These are phyloP conservation scores for Cephus nigrinus DNA, from an alignment of 2,888 invertebrate species.

Conservation along the genomic window DNA sequence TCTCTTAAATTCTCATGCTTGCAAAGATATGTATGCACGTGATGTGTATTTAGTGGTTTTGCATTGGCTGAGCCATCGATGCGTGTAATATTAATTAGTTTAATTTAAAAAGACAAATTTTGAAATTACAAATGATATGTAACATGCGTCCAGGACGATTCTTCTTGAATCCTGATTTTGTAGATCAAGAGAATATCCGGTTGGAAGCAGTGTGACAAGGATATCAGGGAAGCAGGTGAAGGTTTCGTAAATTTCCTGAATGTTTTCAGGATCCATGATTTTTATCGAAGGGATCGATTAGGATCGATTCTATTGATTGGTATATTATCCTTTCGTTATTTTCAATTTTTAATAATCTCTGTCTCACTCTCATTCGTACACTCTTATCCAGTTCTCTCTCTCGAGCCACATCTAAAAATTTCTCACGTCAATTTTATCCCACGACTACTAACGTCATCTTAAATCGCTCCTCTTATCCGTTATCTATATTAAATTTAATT, in stretches of 20 bases:
- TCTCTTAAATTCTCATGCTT: conserved; percentile 43
- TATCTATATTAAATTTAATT: conserved; percentile 1
- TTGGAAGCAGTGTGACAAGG: neutral
- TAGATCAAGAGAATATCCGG: neutral
- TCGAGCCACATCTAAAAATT: neutral
- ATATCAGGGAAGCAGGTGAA: neutral
- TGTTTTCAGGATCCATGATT: neutral
- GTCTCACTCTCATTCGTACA: neutral
- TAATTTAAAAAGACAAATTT: conserved; percentile 26
- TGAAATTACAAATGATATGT: conserved; percentile 50
- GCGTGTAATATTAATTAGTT: neutral
- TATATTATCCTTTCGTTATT: neutral
- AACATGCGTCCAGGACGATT: neutral
- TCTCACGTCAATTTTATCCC: neutral
- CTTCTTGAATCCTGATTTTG: neutral
- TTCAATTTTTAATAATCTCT: neutral
- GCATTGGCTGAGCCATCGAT: neutral
- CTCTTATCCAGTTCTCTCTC: neutral
- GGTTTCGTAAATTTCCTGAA: neutral
- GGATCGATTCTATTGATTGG: neutral
- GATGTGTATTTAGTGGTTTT: conserved; percentile 5
- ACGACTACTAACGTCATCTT: neutral
- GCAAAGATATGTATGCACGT: conserved; percentile 21
- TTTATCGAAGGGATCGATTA: neutral
- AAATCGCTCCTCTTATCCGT: neutral